Conservation (phyloP, 1,140 invertebrate species). For the Drosophila pruinosa region DNA sequence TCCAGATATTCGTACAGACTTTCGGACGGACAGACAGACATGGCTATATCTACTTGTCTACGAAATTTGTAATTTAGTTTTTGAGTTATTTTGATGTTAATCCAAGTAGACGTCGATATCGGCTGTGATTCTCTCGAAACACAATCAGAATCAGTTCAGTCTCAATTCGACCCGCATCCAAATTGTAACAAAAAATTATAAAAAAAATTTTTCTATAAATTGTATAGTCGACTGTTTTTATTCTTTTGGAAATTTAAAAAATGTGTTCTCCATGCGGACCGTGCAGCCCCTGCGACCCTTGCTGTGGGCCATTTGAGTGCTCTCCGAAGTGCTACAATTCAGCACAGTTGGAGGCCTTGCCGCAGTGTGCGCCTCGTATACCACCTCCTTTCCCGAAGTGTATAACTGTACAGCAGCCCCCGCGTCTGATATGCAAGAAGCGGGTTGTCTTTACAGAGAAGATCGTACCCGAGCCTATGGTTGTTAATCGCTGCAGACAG, state of each 20-base stretch:
- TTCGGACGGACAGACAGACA: too few species aligned
- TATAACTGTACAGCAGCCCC: slow-evolving; percentile 77
- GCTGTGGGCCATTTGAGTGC: slow-evolving; percentile 75
- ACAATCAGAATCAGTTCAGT: too few species aligned
- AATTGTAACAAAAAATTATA: slow-evolving; percentile 44
- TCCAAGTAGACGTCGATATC: too few species aligned
- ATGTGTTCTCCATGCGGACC: slow-evolving; percentile 73
- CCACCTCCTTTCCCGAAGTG: slow-evolving; percentile 74
- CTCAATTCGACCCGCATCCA: too few species aligned
- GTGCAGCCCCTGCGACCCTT: slow-evolving; percentile 73
- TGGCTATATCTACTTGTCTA: too few species aligned
- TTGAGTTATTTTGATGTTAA: too few species aligned
- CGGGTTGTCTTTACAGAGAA: slow-evolving; percentile 73
- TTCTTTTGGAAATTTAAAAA: slow-evolving; percentile 7
- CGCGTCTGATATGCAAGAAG: slow-evolving; percentile 61
- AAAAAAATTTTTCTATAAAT: slow-evolving; percentile 14
- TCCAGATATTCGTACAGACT: too few species aligned
- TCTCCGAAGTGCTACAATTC: slow-evolving; percentile 75
- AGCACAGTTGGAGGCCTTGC: slow-evolving; percentile 67
- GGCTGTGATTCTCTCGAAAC: too few species aligned
- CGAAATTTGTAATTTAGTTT: too few species aligned
- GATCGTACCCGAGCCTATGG: slow-evolving; percentile 74
- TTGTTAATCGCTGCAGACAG: slow-evolving; percentile 71
- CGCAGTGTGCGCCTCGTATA: slow-evolving; percentile 73
- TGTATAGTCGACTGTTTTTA: slow-evolving; percentile 10